A percentile compares a stretch with the other conserved stretches of the same genome.
Evolutionary conservation across 2,888 invertebrate species (phyloP).

Genomic region (Bugulina stolonifera): DNA sequence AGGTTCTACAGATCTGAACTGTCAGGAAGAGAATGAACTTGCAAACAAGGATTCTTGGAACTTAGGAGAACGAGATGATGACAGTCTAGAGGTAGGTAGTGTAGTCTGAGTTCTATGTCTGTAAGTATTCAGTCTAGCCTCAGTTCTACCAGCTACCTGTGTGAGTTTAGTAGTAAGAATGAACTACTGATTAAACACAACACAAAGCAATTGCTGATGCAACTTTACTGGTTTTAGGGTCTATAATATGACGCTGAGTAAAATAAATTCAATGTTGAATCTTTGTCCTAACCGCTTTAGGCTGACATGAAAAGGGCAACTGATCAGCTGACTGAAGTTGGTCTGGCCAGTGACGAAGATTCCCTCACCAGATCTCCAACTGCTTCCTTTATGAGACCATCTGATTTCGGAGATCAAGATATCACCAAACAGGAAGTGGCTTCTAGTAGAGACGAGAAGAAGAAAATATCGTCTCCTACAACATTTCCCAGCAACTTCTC

Average conservation of each 20-base stretch:
- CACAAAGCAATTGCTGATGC: too few relatives aligned
- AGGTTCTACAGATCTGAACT: background rate
- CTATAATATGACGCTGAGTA: too few relatives aligned
- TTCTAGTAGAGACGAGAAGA: background rate
- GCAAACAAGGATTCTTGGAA: background rate
- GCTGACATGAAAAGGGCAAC: slow-evolving; percentile 10
- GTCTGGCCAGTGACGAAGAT: slow-evolving; percentile 15
- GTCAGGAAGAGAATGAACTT: background rate
- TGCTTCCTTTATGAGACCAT: background rate
- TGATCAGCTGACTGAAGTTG: background rate
- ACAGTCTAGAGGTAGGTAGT: background rate
- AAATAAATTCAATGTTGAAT: too few relatives aligned
- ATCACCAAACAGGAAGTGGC: background rate
- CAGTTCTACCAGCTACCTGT: too few relatives aligned
- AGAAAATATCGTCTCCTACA: slow-evolving; percentile 19
- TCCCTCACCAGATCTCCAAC: background rate
- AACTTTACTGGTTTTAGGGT: too few relatives aligned
- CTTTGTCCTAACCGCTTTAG: background rate
- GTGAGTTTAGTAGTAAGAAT: too few relatives aligned
- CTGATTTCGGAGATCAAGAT: background rate
- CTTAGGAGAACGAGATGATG: slow-evolving; percentile 7
- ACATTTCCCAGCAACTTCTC: slow-evolving; percentile 10
- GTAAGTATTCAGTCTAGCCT: background rate
- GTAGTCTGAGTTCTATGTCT: too few relatives aligned
- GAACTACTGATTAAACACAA: too few relatives aligned